Evolutionary conservation across 2,888 invertebrate genomes (phyloP).

Genomic region (Ypsolopha sequella): DNA sequence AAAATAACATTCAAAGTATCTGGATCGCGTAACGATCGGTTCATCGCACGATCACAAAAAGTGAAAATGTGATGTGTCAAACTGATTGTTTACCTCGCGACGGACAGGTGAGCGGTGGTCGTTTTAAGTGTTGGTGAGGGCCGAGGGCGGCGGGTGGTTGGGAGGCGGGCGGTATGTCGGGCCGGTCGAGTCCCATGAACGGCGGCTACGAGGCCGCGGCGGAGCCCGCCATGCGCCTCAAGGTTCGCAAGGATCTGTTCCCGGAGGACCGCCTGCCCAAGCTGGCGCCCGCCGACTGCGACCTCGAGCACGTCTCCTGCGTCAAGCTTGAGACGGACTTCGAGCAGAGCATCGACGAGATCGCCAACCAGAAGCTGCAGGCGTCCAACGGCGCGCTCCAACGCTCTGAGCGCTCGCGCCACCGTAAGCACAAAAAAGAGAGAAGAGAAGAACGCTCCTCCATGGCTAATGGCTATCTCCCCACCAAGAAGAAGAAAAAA

Average conservation of each 20-base stretch:
- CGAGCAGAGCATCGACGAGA: slow-evolving; percentile 64
- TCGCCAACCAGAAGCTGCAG: slow-evolving; percentile 50
- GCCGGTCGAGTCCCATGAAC: slow-evolving; percentile 61
- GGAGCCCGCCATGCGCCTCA: slow-evolving; percentile 47
- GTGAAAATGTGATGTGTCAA: slow-evolving; percentile 72
- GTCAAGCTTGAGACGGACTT: slow-evolving; percentile 65
- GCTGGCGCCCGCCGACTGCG: slow-evolving; percentile 26
- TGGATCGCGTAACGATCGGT: slow-evolving; percentile 44
- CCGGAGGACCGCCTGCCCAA: slow-evolving; percentile 41
- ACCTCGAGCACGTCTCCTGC: slow-evolving; percentile 36
- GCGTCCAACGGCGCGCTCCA: slow-evolving; percentile 43
- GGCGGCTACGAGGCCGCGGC: slow-evolving; percentile 56
- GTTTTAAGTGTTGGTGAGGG: slow-evolving; percentile 57
- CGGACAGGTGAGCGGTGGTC: slow-evolving; percentile 62
- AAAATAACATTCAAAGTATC: slow-evolving; percentile 47
- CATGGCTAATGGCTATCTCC: slow-evolving; percentile 41
- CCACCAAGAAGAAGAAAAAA: slow-evolving; percentile 53
- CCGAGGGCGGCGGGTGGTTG: slow-evolving; percentile 45
- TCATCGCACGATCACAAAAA: slow-evolving; percentile 54
- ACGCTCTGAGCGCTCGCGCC: slow-evolving; percentile 41
- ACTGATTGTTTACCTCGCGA: slow-evolving; percentile 69
- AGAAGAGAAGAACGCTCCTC: slow-evolving; percentile 29
- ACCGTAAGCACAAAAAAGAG: slow-evolving; percentile 30
- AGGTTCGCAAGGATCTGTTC: slow-evolving; percentile 65
- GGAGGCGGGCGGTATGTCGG: slow-evolving; percentile 54